Conservation (phyloP, 2,113 vertebrate species). For the Oreotragus oreotragus region DNA sequence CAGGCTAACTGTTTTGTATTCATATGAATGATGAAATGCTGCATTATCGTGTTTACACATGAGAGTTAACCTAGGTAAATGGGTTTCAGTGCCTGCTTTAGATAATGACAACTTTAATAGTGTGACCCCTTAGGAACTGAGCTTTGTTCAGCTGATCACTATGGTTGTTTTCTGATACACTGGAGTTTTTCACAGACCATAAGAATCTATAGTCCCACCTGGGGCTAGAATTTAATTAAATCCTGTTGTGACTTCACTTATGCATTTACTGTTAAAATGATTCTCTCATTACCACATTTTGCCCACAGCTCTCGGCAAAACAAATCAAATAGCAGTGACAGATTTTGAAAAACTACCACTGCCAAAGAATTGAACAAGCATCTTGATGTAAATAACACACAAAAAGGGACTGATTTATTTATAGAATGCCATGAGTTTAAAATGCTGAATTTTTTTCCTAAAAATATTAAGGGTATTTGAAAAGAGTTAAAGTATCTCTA, state of each 20-base stretch:
- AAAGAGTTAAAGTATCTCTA: background rate
- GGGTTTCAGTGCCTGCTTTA: background rate
- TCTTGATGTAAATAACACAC: constrained; percentile 36
- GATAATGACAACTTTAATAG: background rate
- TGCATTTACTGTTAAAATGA: background rate
- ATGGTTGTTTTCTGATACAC: background rate
- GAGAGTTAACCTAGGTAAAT: background rate
- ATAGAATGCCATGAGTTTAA: background rate
- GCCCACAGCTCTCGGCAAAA: background rate
- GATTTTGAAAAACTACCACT: constrained; percentile 31
- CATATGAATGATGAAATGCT: background rate
- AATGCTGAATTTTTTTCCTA: background rate
- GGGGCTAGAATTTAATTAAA: constrained; percentile 34
- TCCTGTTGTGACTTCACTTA: constrained; percentile 1
- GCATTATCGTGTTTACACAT: background rate
- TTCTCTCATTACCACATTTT: background rate
- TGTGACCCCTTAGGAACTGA: background rate
- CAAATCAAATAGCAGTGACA: background rate
- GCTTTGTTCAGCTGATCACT: background rate
- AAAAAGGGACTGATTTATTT: background rate
- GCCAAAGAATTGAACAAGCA: background rate
- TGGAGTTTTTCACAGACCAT: background rate
- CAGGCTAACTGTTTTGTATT: background rate
- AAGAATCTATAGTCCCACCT: background rate
- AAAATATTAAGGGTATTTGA: background rate